A percentile compares a stretch with the other conserved stretches of the same genome.
Evolutionary conservation across 2,113 vertebrate genomes (phyloP).

Genomic region (Equus przewalskii): DNA sequence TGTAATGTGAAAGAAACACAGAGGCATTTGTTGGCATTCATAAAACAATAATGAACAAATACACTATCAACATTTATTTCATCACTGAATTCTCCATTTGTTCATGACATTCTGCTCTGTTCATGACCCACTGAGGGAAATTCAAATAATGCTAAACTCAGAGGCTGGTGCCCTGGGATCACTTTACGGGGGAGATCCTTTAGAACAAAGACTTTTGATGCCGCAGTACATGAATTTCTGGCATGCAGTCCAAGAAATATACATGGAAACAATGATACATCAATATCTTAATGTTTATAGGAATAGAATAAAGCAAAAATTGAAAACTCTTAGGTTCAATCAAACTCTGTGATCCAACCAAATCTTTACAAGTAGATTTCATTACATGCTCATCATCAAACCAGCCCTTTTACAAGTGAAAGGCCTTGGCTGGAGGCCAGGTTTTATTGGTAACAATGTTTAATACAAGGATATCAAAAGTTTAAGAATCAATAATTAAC

Average conservation of each 20-base stretch:
- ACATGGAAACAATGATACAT: neutral
- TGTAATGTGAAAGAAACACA: neutral
- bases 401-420: neutral
- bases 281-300: neutral
- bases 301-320: neutral
- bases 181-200: neutral
- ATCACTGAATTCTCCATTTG: neutral
- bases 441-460: neutral
- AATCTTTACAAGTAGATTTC: neutral
- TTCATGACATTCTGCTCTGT: neutral
- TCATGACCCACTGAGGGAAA: neutral
- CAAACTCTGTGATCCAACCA: conserved; percentile 19
- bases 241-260: neutral
- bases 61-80: neutral
- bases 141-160: neutral
- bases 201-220: neutral
- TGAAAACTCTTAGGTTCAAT: neutral
- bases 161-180: neutral
- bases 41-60: neutral
- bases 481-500: conserved; percentile 49
- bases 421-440: neutral
- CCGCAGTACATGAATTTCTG: neutral
- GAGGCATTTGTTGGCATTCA: neutral
- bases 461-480: neutral
- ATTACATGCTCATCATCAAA: neutral